Evolutionary conservation across 2,888 invertebrate genomes (phyloP).

Genomic region (Trichogramma dendrolimi): DNA sequence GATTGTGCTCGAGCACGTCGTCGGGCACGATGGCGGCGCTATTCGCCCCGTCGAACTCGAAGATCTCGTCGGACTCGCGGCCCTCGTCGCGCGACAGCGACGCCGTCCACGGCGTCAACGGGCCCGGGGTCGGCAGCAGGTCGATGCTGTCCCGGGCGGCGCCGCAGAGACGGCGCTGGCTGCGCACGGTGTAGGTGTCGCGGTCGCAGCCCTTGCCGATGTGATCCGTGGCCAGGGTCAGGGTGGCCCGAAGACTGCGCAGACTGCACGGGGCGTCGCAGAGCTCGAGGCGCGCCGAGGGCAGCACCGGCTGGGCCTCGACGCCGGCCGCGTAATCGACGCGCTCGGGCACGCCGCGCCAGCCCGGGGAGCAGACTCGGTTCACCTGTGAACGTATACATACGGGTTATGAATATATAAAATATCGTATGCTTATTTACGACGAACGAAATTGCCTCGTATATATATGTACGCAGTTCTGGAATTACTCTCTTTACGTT

Average conservation of each 20-base stretch:
- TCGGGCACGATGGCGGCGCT: constrained; percentile 83
- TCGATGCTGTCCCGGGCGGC: constrained; percentile 80
- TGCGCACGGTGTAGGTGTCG: constrained; percentile 84
- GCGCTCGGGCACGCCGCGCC: constrained; percentile 71
- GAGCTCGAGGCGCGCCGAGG: constrained; percentile 67
- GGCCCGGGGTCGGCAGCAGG: constrained; percentile 76
- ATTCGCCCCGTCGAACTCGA: constrained; percentile 88
- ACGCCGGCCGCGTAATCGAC: constrained; percentile 80
- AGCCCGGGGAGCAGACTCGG: constrained; percentile 53
- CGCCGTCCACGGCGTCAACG: constrained; percentile 56
- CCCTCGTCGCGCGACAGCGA: constrained; percentile 61
- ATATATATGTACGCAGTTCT: too few species aligned
- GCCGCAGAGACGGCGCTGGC: constrained; percentile 81
- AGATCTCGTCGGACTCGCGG: constrained; percentile 82
- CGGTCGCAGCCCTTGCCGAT: constrained; percentile 96
- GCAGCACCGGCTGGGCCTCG: constrained; percentile 76
- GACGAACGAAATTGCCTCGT: too few species aligned
- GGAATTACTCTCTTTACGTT: too few species aligned
- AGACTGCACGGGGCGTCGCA: constrained; percentile 61
- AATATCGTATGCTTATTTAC: too few species aligned
- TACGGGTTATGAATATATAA: too few species aligned
- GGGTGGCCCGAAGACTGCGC: constrained; percentile 58
- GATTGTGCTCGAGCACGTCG: constrained; percentile 68
- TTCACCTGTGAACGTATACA: constrained; percentile 54
- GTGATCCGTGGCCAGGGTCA: constrained; percentile 74